phyloP scores from a whole-genome alignment of 2,113 vertebrate species.

The Isichthys henryi region DNA sequence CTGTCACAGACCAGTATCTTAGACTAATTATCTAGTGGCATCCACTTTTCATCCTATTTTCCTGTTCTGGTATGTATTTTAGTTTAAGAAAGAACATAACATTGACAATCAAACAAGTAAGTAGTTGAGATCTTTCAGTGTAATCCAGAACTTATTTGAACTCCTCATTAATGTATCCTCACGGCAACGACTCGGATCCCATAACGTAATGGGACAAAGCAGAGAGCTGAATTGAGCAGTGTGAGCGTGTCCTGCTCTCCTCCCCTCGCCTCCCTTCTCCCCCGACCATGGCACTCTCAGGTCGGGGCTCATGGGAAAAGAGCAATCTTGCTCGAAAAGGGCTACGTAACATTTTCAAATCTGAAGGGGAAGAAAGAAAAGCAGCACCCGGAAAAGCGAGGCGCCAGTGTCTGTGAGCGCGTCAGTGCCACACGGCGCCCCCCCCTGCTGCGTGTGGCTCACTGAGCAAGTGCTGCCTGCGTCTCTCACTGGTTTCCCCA shows the following conservation, averaged over 20 bases:
- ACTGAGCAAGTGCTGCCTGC: not conserved
- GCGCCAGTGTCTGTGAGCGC: not conserved
- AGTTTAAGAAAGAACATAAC: constrained; percentile 8
- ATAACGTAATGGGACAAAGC: not conserved
- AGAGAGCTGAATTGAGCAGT: not conserved
- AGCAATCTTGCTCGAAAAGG: constrained; percentile 39
- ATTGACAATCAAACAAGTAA: constrained; percentile 16
- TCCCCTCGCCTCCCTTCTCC: constrained; percentile 27
- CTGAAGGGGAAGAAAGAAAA: constrained; percentile 16
- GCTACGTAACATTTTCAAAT: constrained; percentile 43
- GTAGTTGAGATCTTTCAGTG: not conserved
- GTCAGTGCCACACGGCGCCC: not conserved
- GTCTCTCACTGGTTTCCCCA: not conserved
- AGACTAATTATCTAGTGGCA: constrained; percentile 8
- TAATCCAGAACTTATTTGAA: not conserved
- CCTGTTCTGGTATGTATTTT: not conserved
- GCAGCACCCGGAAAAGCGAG: not conserved
- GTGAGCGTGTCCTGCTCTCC: not conserved
- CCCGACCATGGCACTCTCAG: constrained; percentile 27
- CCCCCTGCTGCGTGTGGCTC: not conserved
- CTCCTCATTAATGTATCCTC: not conserved
- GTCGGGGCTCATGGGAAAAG: constrained; percentile 34
- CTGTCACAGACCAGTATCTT: constrained; percentile 21
- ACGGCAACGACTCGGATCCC: not conserved
- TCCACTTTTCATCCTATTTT: not conserved